Conservation (phyloP, 2,797 vertebrate genomes). For the Naso thynnoides region DNA sequence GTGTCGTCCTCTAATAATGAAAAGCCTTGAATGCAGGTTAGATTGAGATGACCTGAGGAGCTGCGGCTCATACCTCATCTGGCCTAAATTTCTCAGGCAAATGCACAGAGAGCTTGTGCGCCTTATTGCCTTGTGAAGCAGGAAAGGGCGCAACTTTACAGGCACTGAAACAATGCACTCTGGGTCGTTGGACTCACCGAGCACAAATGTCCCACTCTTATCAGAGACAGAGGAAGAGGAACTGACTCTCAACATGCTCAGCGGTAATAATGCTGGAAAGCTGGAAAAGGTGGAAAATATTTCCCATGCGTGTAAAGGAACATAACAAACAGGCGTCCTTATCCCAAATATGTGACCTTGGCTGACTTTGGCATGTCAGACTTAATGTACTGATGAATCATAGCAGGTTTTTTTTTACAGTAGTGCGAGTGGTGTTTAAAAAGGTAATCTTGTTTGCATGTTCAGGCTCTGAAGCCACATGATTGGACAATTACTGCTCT, state of each 20-base stretch:
- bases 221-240: slow-evolving; percentile 63
- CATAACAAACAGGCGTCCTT: slow-evolving; percentile 39
- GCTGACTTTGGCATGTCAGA: slow-evolving; percentile 17
- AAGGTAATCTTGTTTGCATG: background rate
- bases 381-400: background rate
- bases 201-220: slow-evolving; percentile 52
- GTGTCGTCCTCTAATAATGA: slow-evolving; percentile 29
- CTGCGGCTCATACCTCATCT: slow-evolving; percentile 19
- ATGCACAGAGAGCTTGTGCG: slow-evolving; percentile 2
- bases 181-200: slow-evolving; percentile 48
- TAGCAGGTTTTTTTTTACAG: background rate
- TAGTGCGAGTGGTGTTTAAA: background rate
- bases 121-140: slow-evolving; percentile 57
- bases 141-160: slow-evolving; percentile 74
- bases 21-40: slow-evolving; percentile 32
- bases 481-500: background rate
- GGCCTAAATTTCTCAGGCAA: slow-evolving; percentile 11
- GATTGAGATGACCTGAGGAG: slow-evolving; percentile 27
- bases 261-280: slow-evolving; percentile 26
- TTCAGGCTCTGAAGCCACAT: background rate
- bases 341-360: slow-evolving; percentile 42
- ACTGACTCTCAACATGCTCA: slow-evolving; percentile 49
- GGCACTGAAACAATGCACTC: slow-evolving; percentile 67
- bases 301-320: slow-evolving; percentile 48
- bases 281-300: slow-evolving; percentile 45